These are phyloP conservation scores for Heliangelus exortis DNA, from an alignment of 2,797 vertebrate species.

Conservation along the genomic window DNA sequence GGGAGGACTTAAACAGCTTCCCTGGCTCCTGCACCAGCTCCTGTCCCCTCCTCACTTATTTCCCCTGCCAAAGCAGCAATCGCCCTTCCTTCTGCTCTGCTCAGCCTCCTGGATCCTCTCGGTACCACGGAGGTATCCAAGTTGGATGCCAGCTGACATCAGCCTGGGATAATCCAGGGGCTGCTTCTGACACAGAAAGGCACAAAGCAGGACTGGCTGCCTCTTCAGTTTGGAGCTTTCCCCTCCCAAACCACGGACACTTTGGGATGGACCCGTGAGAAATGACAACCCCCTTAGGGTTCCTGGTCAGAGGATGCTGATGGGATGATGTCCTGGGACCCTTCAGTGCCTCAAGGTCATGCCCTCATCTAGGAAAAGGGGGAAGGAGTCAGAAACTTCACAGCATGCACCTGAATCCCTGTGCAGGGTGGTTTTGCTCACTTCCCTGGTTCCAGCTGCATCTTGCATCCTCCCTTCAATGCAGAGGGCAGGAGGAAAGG, in stretches of 20 bases:
- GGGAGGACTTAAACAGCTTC: background rate
- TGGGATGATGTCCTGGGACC: background rate
- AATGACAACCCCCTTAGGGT: background rate
- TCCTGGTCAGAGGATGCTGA: background rate
- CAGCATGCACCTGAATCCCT: rapidly evolving
- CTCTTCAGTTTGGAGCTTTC: background rate
- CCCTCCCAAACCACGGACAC: rapidly evolving
- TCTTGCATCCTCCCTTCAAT: background rate
- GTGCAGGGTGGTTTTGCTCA: rapidly evolving
- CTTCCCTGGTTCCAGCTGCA: background rate
- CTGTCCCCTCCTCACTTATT: rapidly evolving
- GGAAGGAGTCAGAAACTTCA: background rate
- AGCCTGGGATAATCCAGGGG: background rate
- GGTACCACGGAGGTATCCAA: rapidly evolving
- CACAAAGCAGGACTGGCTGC: background rate
- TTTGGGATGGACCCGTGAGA: background rate
- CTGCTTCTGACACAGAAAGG: background rate
- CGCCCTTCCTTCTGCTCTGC: background rate
- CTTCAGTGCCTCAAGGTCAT: rapidly evolving
- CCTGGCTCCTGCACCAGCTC: rapidly evolving
- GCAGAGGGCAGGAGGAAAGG: background rate
- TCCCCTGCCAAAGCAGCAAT: background rate
- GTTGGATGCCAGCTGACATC: rapidly evolving
- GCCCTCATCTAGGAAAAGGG: rapidly evolving
- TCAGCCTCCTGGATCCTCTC: rapidly evolving